phyloP scores from a whole-genome alignment of 2,888 invertebrate genomes.

The Eledona agricola region DNA sequence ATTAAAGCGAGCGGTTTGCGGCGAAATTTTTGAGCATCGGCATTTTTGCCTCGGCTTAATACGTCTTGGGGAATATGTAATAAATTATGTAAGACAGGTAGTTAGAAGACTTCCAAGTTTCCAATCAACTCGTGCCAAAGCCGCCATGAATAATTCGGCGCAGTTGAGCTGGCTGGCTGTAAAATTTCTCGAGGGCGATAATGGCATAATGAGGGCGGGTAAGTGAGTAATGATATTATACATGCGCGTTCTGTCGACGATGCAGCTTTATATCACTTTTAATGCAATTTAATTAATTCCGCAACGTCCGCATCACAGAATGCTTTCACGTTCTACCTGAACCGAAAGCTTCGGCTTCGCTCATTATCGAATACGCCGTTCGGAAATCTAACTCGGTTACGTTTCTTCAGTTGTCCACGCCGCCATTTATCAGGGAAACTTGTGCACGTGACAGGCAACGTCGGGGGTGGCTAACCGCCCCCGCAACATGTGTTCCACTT shows the following conservation, averaged over 20 bases:
- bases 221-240: conserved; percentile 37
- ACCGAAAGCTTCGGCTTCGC: conserved; percentile 26
- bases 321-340: conserved; percentile 28
- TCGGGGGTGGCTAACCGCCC: conserved; percentile 28
- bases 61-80: conserved; percentile 40
- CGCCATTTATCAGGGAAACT: conserved; percentile 35
- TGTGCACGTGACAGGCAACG: conserved; percentile 33
- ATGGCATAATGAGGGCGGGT: conserved; percentile 39
- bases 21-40: conserved; percentile 33
- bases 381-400: too few relatives aligned
- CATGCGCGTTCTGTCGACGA: conserved; percentile 31
- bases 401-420: conserved; percentile 27
- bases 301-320: conserved; percentile 30
- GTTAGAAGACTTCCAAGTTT: conserved; percentile 41
- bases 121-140: conserved; percentile 38
- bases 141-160: conserved; percentile 38
- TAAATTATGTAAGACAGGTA: conserved; percentile 45
- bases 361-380: conserved; percentile 12
- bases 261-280: conserved; percentile 33
- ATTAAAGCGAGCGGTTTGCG: conserved; percentile 27
- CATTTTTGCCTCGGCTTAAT: conserved; percentile 38
- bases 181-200: conserved; percentile 39
- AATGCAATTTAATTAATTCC: conserved; percentile 37
- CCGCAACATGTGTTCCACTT: conserved; percentile 38
- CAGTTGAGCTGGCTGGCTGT: conserved; percentile 38